Evolutionary conservation across 2,797 vertebrate genomes (phyloP).

Genomic region (Fistularia tabacaria): DNA sequence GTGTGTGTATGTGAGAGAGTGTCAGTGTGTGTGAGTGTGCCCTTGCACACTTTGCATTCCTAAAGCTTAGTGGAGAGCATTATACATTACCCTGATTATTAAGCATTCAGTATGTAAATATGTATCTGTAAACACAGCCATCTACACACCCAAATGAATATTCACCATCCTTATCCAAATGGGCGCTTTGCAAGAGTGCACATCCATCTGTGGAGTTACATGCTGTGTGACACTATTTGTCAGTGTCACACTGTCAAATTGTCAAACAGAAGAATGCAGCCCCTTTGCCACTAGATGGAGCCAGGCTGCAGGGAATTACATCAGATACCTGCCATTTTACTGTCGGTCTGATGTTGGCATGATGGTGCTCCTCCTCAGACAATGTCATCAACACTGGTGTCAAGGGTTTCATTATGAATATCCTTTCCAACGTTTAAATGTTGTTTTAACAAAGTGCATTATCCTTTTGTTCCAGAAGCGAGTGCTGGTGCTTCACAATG

Average conservation of each 20-base stretch:
- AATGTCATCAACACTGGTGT: too few relatives aligned
- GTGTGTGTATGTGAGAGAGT: slow-evolving; percentile 5
- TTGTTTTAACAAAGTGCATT: too few relatives aligned
- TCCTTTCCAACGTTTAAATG: too few relatives aligned
- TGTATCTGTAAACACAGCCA: slow-evolving; percentile 1
- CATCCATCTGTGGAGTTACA: slow-evolving; percentile 7
- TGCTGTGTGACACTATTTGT: not conserved
- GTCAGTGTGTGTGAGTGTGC: not conserved
- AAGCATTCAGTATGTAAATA: slow-evolving; percentile 34
- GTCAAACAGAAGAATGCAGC: not conserved
- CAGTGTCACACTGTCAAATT: too few relatives aligned
- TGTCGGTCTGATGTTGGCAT: not conserved
- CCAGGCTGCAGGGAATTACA: slow-evolving; percentile 42
- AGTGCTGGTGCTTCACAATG: slow-evolving; percentile 95
- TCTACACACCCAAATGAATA: slow-evolving; percentile 10
- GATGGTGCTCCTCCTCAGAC: not conserved
- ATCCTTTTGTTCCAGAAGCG: slow-evolving; percentile 83
- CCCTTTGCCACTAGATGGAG: slow-evolving; percentile 63
- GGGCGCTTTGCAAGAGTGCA: slow-evolving; percentile 1
- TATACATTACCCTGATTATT: slow-evolving; percentile 43
- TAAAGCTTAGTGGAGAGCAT: slow-evolving; percentile 32
- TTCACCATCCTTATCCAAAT: slow-evolving; percentile 15
- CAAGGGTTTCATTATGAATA: too few relatives aligned
- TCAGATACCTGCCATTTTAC: slow-evolving; percentile 1
- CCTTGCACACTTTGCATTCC: slow-evolving; percentile 31